Evolutionary conservation across 1,140 invertebrate species (phyloP).

Genomic region (Bombus balteatus): DNA sequence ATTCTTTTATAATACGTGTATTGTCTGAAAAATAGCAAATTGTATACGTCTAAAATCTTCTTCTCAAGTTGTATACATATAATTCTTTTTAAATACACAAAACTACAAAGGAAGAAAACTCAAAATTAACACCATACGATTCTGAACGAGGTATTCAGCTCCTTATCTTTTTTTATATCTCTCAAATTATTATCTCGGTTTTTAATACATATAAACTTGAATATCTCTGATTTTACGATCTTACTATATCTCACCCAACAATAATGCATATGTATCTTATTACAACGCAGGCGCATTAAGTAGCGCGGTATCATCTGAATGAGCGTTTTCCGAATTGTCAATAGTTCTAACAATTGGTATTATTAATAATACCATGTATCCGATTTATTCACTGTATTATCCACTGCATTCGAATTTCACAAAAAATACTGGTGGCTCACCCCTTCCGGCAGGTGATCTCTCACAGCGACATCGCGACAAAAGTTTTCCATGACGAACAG

Average conservation of each 20-base stretch:
- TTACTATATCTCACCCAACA: neutral
- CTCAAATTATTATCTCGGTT: neutral
- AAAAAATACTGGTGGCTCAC: conserved; percentile 36
- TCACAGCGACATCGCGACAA: neutral
- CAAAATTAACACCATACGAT: neutral
- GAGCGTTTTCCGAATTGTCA: neutral
- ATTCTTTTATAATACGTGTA: neutral
- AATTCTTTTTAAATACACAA: neutral
- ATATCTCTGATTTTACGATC: neutral
- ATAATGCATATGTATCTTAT: neutral
- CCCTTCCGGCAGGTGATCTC: conserved; percentile 46
- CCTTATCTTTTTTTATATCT: neutral
- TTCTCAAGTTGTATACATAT: neutral
- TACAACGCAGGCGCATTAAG: conserved; percentile 54
- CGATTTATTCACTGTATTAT: neutral
- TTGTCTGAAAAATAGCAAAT: neutral
- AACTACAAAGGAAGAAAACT: neutral
- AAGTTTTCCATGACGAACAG: neutral
- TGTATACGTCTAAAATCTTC: neutral
- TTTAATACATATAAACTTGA: neutral
- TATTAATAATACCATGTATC: too few relatives aligned
- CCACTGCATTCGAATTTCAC: neutral
- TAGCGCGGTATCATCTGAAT: conserved; percentile 37
- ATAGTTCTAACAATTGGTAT: neutral
- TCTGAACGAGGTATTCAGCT: neutral